These are phyloP conservation scores for Blera fallax DNA, from an alignment of 2,888 invertebrate genomes.

Conservation along the genomic window DNA sequence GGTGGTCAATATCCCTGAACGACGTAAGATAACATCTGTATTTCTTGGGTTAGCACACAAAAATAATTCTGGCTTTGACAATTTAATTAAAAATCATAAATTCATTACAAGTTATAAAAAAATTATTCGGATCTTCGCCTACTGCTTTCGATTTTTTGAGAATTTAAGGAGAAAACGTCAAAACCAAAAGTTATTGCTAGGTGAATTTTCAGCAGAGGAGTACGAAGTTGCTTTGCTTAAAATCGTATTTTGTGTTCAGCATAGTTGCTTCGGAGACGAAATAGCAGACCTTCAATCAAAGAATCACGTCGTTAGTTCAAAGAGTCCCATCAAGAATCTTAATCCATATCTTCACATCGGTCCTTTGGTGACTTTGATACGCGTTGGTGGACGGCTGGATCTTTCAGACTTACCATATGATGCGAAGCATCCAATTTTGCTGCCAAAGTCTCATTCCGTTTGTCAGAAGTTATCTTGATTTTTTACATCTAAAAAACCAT, in stretches of 20 bases:
- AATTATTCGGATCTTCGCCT: conserved; percentile 19
- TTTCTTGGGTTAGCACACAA: not conserved
- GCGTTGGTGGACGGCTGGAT: conserved; percentile 75
- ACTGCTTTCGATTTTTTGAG: conserved; percentile 11
- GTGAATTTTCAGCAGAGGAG: too few species aligned
- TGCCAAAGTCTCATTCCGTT: conserved; percentile 71
- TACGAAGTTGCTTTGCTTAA: conserved; percentile 15
- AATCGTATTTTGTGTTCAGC: conserved; percentile 16
- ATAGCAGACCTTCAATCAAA: not conserved
- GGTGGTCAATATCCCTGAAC: not conserved
- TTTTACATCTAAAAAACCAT: conserved; percentile 20
- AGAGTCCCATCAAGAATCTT: conserved; percentile 34
- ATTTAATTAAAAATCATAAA: conserved; percentile 1
- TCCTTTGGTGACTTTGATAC: too few species aligned
- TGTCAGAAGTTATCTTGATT: conserved; percentile 17
- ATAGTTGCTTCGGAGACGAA: conserved; percentile 3
- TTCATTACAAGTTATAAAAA: conserved; percentile 18
- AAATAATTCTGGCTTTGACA: not conserved
- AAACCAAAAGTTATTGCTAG: too few species aligned
- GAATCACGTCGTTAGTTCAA: not conserved
- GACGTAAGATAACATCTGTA: not conserved
- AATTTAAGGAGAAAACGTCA: not conserved
- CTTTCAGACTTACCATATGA: conserved; percentile 70
- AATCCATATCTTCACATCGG: conserved; percentile 72
- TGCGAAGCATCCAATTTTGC: conserved; percentile 74